These are phyloP conservation scores for Meloidogyne exigua DNA, from an alignment of 1,140 invertebrate genomes.

Conservation along the genomic window DNA sequence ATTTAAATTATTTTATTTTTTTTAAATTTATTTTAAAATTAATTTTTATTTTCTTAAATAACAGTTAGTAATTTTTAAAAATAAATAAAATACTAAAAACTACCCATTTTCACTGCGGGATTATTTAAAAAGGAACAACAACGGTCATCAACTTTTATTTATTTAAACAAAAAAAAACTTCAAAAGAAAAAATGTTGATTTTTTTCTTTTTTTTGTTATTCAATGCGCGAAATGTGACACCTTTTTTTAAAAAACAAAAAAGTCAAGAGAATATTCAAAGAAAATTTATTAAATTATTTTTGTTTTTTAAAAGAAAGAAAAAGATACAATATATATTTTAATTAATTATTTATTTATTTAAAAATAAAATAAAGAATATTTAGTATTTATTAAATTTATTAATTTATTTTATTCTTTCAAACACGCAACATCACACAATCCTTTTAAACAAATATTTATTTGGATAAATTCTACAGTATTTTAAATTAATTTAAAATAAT, in stretches of 20 bases:
- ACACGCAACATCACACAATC: background rate
- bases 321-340: too few species aligned
- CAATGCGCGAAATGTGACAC: constrained; percentile 4
- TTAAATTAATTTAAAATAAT: background rate
- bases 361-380: too few species aligned
- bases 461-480: background rate
- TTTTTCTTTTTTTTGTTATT: background rate
- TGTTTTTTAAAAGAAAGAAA: too few species aligned
- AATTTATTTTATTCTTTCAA: background rate
- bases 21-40: too few species aligned
- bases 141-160: constrained; percentile 3
- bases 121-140: too few species aligned
- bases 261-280: too few species aligned
- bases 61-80: background rate
- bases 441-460: too few species aligned
- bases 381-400: background rate
- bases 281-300: too few species aligned
- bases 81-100: background rate
- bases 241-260: background rate
- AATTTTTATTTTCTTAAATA: background rate
- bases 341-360: too few species aligned
- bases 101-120: background rate
- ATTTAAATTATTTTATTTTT: too few species aligned
- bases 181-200: background rate
- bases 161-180: background rate